Percentiles rank a stretch among this genome's conserved stretches.
phyloP scores from a whole-genome alignment of 1,140 invertebrate species.

The Gonatopus flavifemur region DNA sequence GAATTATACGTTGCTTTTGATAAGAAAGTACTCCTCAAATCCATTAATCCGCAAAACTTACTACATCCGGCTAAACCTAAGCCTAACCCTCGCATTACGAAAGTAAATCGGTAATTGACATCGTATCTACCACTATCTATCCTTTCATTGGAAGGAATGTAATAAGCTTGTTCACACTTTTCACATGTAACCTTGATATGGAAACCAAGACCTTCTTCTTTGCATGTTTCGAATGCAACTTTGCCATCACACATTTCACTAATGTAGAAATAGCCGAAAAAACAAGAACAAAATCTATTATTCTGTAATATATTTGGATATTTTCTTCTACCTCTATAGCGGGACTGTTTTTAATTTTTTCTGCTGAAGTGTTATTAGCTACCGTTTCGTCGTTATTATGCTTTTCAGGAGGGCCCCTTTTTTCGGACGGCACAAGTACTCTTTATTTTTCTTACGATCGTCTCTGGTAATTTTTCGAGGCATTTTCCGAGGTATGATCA shows the following conservation, averaged over 20 bases:
- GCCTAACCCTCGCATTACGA: neutral
- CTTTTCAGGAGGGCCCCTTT: constrained; percentile 16
- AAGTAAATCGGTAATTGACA: no score
- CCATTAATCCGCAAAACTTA: constrained; percentile 23
- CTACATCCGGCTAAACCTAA: constrained; percentile 9
- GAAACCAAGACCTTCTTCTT: constrained; percentile 21
- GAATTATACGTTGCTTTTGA: neutral
- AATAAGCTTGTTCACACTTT: constrained; percentile 11
- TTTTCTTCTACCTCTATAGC: constrained; percentile 8
- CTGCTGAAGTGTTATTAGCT: constrained; percentile 17
- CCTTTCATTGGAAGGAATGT: constrained; percentile 18
- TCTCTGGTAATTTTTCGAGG: constrained; percentile 7
- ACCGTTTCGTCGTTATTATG: constrained; percentile 4
- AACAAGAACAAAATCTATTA: constrained; percentile 18
- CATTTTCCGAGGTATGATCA: no score
- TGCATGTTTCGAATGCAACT: constrained; percentile 12
- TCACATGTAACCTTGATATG: constrained; percentile 17
- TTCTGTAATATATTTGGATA: constrained; percentile 20
- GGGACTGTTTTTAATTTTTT: constrained; percentile 15
- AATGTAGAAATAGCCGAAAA: constrained; percentile 19
- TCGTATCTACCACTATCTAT: constrained; percentile 12
- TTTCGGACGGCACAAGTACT: constrained; percentile 9
- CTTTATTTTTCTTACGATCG: constrained; percentile 12
- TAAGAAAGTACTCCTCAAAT: constrained; percentile 3
- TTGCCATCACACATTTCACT: constrained; percentile 21